Percentiles rank a stretch among this genome's conserved stretches.
Evolutionary conservation across 2,888 invertebrate species (phyloP).

Genomic region (Limnephilus auricula): DNA sequence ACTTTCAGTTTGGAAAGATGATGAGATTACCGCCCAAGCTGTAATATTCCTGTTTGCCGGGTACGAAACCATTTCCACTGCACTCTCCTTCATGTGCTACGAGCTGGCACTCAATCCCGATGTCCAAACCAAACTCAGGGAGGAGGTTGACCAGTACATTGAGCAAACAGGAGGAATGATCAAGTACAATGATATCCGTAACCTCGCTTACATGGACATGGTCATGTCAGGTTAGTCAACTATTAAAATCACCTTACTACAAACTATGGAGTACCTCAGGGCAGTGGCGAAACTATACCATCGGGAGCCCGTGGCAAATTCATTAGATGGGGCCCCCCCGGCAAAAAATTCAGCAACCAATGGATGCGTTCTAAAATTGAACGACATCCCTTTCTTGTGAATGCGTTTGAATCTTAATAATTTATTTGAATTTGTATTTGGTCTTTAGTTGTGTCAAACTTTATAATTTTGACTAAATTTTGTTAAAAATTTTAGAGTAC

Average conservation of each 20-base stretch:
- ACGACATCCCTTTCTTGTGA: too few species aligned
- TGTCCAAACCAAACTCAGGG: conserved; percentile 68
- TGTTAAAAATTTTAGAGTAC: too few species aligned
- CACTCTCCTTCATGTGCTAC: conserved; percentile 66
- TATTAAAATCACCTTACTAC: conserved; percentile 50
- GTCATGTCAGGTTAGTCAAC: conserved; percentile 68
- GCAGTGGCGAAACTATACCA: too few species aligned
- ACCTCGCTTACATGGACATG: conserved; percentile 69
- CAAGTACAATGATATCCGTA: conserved; percentile 68
- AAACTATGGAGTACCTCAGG: too few species aligned
- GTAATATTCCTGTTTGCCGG: conserved; percentile 67
- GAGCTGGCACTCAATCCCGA: conserved; percentile 68
- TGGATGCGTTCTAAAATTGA: too few species aligned
- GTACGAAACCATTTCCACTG: conserved; percentile 67
- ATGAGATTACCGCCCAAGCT: conserved; percentile 68
- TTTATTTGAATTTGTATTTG: too few species aligned
- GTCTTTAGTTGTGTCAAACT: too few species aligned
- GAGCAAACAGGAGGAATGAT: conserved; percentile 62
- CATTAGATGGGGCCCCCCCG: too few species aligned
- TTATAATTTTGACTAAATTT: too few species aligned
- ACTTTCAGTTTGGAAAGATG: conserved; percentile 66
- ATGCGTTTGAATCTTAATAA: too few species aligned
- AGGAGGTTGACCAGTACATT: conserved; percentile 68
- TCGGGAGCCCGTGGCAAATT: too few species aligned
- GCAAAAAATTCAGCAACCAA: too few species aligned